These are phyloP conservation scores for Neodiprion virginianus DNA, from an alignment of 1,140 invertebrate species.

Conservation along the genomic window DNA sequence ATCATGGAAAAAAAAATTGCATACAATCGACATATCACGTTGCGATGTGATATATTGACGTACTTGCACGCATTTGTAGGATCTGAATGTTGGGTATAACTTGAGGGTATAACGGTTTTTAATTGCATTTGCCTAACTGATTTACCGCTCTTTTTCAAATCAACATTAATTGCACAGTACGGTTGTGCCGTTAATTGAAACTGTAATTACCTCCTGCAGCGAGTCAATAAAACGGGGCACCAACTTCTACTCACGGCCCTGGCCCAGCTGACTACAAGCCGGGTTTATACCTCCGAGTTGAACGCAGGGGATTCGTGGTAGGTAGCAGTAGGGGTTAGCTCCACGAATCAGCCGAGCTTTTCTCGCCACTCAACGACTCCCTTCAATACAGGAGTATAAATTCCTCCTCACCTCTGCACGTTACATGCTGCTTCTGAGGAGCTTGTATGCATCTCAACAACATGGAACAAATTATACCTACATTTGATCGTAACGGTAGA, in stretches of 20 bases:
- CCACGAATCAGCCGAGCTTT: background rate
- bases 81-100: no score
- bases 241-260: conserved; percentile 42
- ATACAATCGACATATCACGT: no score
- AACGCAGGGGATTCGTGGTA: background rate
- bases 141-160: no score
- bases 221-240: background rate
- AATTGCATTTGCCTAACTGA: no score
- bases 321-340: conserved; percentile 2
- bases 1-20: no score
- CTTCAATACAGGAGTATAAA: background rate
- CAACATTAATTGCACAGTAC: no score
- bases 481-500: background rate
- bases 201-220: background rate
- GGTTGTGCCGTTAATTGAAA: background rate
- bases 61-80: no score
- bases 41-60: no score
- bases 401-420: background rate
- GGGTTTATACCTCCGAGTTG: conserved; percentile 51
- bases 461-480: background rate
- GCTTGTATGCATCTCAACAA: background rate
- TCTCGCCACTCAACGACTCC: background rate
- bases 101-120: no score
- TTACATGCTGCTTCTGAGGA: background rate
- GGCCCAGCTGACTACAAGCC: conserved; percentile 59